These are phyloP conservation scores for Leptestheria dahalacensis DNA, from an alignment of 1,140 invertebrate genomes.

Conservation along the genomic window DNA sequence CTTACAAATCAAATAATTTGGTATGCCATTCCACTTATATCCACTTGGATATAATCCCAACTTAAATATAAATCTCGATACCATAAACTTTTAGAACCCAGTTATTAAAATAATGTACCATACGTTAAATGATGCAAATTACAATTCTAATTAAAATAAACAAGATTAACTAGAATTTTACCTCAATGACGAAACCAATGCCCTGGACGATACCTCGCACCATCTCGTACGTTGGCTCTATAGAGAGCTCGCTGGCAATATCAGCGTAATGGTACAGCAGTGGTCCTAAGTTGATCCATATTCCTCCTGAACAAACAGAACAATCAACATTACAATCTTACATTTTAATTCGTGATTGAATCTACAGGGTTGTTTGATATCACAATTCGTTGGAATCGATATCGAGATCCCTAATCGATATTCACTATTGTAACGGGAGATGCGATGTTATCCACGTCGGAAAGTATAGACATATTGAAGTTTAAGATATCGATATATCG, in stretches of 20 bases:
- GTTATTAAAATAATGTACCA: no score
- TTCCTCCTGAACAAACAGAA: conserved; percentile 39
- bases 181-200: conserved; percentile 74
- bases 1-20: no score
- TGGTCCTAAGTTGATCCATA: conserved; percentile 85
- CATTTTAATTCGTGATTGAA: no score
- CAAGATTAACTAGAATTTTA: conserved; percentile 28
- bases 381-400: no score
- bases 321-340: neutral
- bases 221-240: conserved; percentile 84
- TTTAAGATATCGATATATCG: conserved; percentile 1
- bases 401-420: no score
- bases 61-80: no score
- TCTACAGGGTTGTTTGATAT: no score
- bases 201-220: conserved; percentile 63
- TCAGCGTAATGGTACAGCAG: conserved; percentile 78
- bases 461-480: neutral
- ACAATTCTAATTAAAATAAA: neutral
- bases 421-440: neutral
- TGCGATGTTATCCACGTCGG: neutral
- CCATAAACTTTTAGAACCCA: no score
- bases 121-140: no score
- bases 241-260: conserved; percentile 69
- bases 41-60: no score
- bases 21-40: no score